A percentile compares a stretch with the other conserved stretches of the same genome.
Evolutionary conservation across 1,140 invertebrate genomes (phyloP).

Genomic region (Penaeus chinensis): DNA sequence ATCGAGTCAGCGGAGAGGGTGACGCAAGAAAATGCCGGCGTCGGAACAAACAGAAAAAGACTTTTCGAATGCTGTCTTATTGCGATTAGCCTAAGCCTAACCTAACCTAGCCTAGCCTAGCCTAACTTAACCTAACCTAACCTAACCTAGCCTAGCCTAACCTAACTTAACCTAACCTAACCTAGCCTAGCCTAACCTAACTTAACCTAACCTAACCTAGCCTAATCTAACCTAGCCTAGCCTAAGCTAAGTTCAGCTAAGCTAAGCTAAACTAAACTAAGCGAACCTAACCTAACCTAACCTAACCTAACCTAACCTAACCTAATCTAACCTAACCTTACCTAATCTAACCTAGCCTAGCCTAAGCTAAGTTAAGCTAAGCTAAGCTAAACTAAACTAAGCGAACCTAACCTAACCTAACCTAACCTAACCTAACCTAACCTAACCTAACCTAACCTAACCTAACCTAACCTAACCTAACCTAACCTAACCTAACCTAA

Average conservation of each 20-base stretch:
- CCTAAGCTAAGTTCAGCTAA: neutral
- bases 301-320: constrained; percentile 5
- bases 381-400: no score
- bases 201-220: neutral
- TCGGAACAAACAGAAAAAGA: no score
- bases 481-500: neutral
- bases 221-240: neutral
- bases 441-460: constrained; percentile 6
- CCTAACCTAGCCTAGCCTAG: neutral
- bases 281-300: neutral
- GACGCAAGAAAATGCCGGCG: no score
- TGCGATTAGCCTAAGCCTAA: no score
- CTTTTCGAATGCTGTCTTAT: no score
- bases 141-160: neutral
- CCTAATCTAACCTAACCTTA: neutral
- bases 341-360: no score
- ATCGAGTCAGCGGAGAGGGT: no score
- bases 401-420: no score
- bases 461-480: neutral
- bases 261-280: neutral
- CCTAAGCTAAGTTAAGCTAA: no score
- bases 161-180: neutral
- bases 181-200: neutral
- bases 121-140: neutral
- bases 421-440: neutral